Base-by-base conservation (phyloP, 2,888 invertebrate genomes). In the Acleris holmiana region DNA sequence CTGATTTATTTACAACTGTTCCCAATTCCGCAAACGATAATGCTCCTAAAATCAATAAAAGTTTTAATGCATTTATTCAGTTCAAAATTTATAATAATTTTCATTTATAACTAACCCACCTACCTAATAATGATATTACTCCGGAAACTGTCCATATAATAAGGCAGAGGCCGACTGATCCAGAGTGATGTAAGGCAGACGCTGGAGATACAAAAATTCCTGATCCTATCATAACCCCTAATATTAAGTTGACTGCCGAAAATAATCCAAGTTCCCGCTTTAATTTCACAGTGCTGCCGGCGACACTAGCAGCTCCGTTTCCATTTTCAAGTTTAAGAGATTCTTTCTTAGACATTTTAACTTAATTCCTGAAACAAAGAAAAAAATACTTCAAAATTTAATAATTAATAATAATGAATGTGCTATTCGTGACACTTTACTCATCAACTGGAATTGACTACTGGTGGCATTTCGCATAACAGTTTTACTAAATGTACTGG, bases 221-320 rank as follows among this genome's bases (percentile, higher is more conserved):
- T 8, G 97, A 97, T 49, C 97, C 98, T 70, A 98, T 97, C 97
- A 97, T 97, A 5, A 97, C 97, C 58, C 97, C 96, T 13, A 97
- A 94, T 70, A 98, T 97, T 71, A 97, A 93, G 78, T 96, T 96
- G 35, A 96, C 94, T 6, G 97, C 97, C 55, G 97, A 96, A 78
- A 96, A 94, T 1, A 97, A 92, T 1, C 97, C 97, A 55, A 97
- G 88, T 81, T 96, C 95, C 71, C 96, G 89, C 83, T 95, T 95
- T 69, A 97, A 93, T 72, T 94, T 94, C 13, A 95, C 93, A n/a
- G 85, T 84, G 67, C 86, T 87, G 18, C 85, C 87, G 44, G 76
- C 73, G 2, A 71, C 72, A 58, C 76, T 78, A 3, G 71, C 71
- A 44, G 68, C 65, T 44, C 75, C 78, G 58, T 81, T 82, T 54